Base-by-base conservation (phyloP, 1,140 invertebrate genomes). In the Pseudomyrmex sp. region DNA sequence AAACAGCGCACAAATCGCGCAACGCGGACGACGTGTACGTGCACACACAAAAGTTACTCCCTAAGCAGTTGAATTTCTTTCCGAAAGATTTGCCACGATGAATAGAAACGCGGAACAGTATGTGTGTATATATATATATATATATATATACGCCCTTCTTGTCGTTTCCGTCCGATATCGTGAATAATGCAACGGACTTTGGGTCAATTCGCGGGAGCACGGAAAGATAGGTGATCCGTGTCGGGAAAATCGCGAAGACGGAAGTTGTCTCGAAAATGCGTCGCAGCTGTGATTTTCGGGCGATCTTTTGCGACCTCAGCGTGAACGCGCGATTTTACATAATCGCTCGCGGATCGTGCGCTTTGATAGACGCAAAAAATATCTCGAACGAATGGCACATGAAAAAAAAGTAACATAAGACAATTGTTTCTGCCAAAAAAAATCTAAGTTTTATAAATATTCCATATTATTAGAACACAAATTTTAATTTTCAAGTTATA, bases 121-220 rank as follows among this genome's bases (percentile, higher is more conserved):
- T 35, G 0, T 35, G 0, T 35, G 5, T 35, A 5, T 35, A 35
- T 35, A 35, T 35, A 35, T 35, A 35, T 35, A 35, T 35, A 35
- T 35, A 35, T 35, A 35, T 35, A 35, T 35, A 35, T 7, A 68
- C 18, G 56, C 65, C 15, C 23, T 48, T 8, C 44, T 50, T 59
- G 66, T 70, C 66, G 65, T 35, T 74, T 52, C 68, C 77, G 59
- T 61, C 50, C 79, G 48, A 73, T 75, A 75, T 82, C 79, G 79
- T 82, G 70, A 82, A 82, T 82, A 82, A 82, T 82, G 79, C 79
- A 82, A 82, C 48, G 70, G 70, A 82, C 61, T 65, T 35, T 65
- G 69, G 79, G 79, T 82, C 72, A 82, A 82, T 75, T 82, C 70
- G 35, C 46, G 13, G 2, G 26, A 82, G 59, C n/a, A 73, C 50